Evolutionary conservation across 2,797 vertebrate species (phyloP).

Genomic region (Rhinella marina): DNA sequence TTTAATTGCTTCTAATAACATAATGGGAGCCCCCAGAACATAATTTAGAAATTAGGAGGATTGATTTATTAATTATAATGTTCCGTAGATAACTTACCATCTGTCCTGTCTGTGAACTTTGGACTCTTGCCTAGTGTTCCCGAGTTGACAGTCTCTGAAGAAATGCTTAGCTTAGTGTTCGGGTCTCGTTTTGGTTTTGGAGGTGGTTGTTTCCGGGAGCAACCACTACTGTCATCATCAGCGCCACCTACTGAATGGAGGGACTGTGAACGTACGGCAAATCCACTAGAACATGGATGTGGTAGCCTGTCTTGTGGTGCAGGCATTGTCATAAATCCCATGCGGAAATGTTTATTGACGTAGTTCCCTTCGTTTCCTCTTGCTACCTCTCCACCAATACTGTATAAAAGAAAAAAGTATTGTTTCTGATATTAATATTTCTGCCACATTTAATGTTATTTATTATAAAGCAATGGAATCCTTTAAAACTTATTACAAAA

Average conservation of each 20-base stretch:
- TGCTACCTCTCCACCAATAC: constrained; percentile 89
- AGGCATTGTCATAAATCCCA: constrained; percentile 96
- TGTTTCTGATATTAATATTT: neutral
- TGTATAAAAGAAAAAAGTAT: constrained; percentile 68
- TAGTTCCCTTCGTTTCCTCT: constrained; percentile 84
- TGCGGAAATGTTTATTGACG: constrained; percentile 91
- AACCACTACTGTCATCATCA: constrained; percentile 89
- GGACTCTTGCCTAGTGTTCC: constrained; percentile 79
- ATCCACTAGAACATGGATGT: constrained; percentile 87
- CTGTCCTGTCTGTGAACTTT: constrained; percentile 78
- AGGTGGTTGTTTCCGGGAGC: constrained; percentile 92
- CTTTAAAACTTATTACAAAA: no score
- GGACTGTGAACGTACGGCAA: constrained; percentile 94
- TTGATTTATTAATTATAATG: neutral
- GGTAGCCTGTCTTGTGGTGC: constrained; percentile 90
- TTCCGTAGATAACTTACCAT: constrained; percentile 70
- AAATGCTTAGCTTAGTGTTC: constrained; percentile 96
- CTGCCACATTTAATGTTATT: neutral
- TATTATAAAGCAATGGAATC: no score
- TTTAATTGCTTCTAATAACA: neutral
- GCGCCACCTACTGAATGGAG: constrained; percentile 94
- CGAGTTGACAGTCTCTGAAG: constrained; percentile 94
- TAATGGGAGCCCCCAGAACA: neutral
- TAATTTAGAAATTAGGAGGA: neutral
- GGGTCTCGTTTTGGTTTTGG: constrained; percentile 97